Conservation (phyloP, 2,888 invertebrate genomes). For the Cataglyphis rosenhaueri region DNA sequence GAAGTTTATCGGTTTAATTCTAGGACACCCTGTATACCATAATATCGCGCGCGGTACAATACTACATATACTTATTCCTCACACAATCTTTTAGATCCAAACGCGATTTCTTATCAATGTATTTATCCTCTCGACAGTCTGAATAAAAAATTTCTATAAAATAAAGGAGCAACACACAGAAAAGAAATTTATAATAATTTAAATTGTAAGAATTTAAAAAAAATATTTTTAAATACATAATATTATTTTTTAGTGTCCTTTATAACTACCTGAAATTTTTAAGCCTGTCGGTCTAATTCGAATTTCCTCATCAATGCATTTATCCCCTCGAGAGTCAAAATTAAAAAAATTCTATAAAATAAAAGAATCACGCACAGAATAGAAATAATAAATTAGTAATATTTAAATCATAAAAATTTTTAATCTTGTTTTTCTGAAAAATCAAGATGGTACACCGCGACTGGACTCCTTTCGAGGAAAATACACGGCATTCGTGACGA, state of each 20-base stretch:
- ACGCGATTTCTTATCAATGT: background rate
- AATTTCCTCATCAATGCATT: too few species aligned
- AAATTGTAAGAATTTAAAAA: background rate
- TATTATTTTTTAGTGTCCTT: too few species aligned
- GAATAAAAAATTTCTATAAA: background rate
- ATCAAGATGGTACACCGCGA: background rate
- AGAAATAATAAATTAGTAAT: background rate
- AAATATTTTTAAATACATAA: background rate
- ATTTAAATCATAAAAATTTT: background rate
- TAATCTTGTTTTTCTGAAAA: background rate
- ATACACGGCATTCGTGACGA: conserved; percentile 7
- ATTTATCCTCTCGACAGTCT: background rate
- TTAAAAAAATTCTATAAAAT: too few species aligned
- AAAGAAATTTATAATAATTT: background rate
- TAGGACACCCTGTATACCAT: too few species aligned
- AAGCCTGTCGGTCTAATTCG: too few species aligned
- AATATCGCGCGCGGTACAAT: too few species aligned
- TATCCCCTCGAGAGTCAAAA: too few species aligned
- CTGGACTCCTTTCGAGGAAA: background rate
- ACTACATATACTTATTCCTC: background rate
- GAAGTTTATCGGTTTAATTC: too few species aligned
- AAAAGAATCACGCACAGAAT: too few species aligned
- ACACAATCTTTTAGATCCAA: background rate
- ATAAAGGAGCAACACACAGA: background rate
- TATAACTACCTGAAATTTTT: too few species aligned